phyloP scores from a whole-genome alignment of 2,797 vertebrate genomes.

The Ctenopoma multispine region DNA sequence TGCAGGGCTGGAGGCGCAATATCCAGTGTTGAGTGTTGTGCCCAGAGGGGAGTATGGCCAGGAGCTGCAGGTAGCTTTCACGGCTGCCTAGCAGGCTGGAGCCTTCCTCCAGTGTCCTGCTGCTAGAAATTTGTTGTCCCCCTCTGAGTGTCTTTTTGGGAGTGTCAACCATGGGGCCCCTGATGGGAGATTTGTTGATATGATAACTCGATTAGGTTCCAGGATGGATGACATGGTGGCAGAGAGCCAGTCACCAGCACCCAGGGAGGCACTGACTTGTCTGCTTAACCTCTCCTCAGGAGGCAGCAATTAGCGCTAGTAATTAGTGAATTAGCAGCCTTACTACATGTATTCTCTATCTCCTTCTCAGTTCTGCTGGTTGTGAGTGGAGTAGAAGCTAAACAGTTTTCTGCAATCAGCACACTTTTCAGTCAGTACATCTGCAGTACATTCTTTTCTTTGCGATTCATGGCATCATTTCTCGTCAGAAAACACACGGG shows the following conservation, averaged over 20 bases:
- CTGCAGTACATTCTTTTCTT: slow-evolving; percentile 1
- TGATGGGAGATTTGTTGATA: slow-evolving; percentile 87
- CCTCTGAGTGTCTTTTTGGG: slow-evolving; percentile 79
- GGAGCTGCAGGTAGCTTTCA: slow-evolving; percentile 79
- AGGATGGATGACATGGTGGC: slow-evolving; percentile 82
- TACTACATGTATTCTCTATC: slow-evolving; percentile 45
- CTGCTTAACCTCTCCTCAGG: slow-evolving; percentile 85
- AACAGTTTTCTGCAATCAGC: not conserved
- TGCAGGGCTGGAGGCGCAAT: slow-evolving; percentile 46
- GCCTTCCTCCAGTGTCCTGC: slow-evolving; percentile 67
- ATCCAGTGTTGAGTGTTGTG: slow-evolving; percentile 73
- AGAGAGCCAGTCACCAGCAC: slow-evolving; percentile 71
- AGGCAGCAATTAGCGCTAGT: slow-evolving; percentile 81
- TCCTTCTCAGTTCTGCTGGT: slow-evolving; percentile 32
- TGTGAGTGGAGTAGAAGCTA: slow-evolving; percentile 6
- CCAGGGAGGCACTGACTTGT: slow-evolving; percentile 74
- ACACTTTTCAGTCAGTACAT: slow-evolving; percentile 17
- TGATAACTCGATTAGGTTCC: slow-evolving; percentile 87
- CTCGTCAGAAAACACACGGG: slow-evolving; percentile 32
- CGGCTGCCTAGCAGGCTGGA: slow-evolving; percentile 43
- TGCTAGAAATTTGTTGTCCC: slow-evolving; percentile 83
- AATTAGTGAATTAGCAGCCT: slow-evolving; percentile 81
- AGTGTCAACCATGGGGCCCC: slow-evolving; percentile 80
- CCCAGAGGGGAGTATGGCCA: slow-evolving; percentile 75
- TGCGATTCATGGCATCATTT: slow-evolving; percentile 20